Conservation (phyloP, 2,888 invertebrate genomes). For the Didymodactylos carnosus region DNA sequence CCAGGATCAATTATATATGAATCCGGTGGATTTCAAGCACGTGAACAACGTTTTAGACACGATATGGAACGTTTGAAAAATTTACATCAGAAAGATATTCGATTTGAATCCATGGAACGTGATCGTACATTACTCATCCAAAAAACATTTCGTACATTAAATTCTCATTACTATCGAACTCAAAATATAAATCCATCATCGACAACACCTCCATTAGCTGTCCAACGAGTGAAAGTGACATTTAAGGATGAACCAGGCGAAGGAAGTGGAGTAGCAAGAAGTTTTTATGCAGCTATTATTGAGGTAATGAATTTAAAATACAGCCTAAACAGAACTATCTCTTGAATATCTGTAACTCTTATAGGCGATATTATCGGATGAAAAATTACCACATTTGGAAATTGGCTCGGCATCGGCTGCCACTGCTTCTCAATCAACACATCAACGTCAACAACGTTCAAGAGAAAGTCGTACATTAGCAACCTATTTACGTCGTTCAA, state of each 20-base stretch:
- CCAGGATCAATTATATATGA: constrained; percentile 88
- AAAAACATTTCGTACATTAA: constrained; percentile 85
- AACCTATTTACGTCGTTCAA: not conserved
- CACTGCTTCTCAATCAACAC: not conserved
- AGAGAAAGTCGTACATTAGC: not conserved
- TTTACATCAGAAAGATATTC: constrained; percentile 16
- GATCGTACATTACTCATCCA: constrained; percentile 67
- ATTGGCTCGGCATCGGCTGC: not conserved
- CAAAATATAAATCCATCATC: constrained; percentile 44
- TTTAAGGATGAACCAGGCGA: constrained; percentile 98
- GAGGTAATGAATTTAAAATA: constrained; percentile 50
- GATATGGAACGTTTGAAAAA: constrained; percentile 91
- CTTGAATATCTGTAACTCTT: too few species aligned
- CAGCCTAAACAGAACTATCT: not conserved
- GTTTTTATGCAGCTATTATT: constrained; percentile 92
- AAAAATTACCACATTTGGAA: constrained; percentile 71
- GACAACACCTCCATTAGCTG: constrained; percentile 59
- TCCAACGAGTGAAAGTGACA: constrained; percentile 83
- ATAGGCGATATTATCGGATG: constrained; percentile 61
- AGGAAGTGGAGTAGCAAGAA: constrained; percentile 87
- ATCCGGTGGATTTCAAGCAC: constrained; percentile 84
- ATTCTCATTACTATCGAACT: constrained; percentile 44
- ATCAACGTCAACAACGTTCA: not conserved
- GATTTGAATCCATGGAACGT: constrained; percentile 52
- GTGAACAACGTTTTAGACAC: constrained; percentile 81